A percentile compares a stretch with the other conserved stretches of the same genome.
Evolutionary conservation across 2,888 invertebrate genomes (phyloP).

Genomic region (Eupsilia transversa): DNA sequence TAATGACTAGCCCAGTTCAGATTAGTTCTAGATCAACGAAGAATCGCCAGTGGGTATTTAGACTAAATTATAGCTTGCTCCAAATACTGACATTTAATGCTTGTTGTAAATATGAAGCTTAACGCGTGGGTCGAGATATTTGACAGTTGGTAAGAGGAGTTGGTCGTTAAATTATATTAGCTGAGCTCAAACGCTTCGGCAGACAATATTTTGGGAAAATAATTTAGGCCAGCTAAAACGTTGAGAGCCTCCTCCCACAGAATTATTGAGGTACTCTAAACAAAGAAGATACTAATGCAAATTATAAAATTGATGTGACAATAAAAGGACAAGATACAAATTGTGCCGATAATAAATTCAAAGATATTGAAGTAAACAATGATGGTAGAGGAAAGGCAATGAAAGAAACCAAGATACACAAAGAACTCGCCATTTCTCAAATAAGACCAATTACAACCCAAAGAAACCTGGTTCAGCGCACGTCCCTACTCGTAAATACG

Average conservation of each 20-base stretch:
- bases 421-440: constrained; percentile 19
- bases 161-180: constrained; percentile 41
- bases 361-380: constrained; percentile 1
- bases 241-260: constrained; percentile 12
- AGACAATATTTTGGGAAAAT: constrained; percentile 15
- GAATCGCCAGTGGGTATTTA: constrained; percentile 54
- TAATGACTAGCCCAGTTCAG: constrained; percentile 22
- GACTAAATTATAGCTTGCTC: constrained; percentile 59
- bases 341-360: neutral
- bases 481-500: constrained; percentile 34
- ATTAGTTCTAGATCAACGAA: constrained; percentile 47
- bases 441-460: constrained; percentile 33
- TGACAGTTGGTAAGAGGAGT: constrained; percentile 38
- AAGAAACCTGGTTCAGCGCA: constrained; percentile 23
- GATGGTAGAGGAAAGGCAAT: neutral
- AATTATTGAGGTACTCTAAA: neutral
- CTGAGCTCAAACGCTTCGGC: constrained; percentile 22
- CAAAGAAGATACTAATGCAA: neutral
- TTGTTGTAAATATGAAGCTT: constrained; percentile 35
- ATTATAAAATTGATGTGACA: neutral
- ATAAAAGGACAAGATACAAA: neutral
- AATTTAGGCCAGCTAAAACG: neutral
- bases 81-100: constrained; percentile 58
- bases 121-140: constrained; percentile 43
- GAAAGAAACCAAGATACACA: neutral